Conservation (phyloP, 1,140 invertebrate species). For the Galleria mellonella region DNA sequence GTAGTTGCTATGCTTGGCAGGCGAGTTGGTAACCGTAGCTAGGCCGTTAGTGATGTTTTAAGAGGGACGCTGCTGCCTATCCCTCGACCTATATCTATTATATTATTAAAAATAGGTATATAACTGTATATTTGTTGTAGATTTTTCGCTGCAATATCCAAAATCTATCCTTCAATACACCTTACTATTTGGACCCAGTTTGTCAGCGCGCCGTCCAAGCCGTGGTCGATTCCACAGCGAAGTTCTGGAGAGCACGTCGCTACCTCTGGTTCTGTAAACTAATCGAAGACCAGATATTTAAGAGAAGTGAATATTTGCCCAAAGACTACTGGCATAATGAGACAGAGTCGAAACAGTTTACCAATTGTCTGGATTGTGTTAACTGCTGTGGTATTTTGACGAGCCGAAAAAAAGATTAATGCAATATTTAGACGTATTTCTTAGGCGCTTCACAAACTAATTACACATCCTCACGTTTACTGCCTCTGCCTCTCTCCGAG, state of each 20-base stretch:
- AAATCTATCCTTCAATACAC: constrained; percentile 41
- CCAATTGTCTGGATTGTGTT: constrained; percentile 5
- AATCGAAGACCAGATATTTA: constrained; percentile 35
- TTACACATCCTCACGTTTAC: too few species aligned
- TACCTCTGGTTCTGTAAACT: constrained; percentile 43
- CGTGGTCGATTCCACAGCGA: constrained; percentile 23
- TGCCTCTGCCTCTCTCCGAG: too few species aligned
- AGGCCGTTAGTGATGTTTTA: too few species aligned
- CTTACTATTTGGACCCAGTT: constrained; percentile 30
- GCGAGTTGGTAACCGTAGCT: too few species aligned
- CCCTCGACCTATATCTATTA: too few species aligned
- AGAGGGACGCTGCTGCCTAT: too few species aligned
- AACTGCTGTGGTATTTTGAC: constrained; percentile 16
- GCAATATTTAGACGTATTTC: too few species aligned
- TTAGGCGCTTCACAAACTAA: too few species aligned
- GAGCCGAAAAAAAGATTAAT: background rate
- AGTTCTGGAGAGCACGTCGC: constrained; percentile 29
- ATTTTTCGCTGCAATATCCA: constrained; percentile 54
- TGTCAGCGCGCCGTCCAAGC: constrained; percentile 39
- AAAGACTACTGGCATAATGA: constrained; percentile 28
- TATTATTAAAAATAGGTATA: too few species aligned
- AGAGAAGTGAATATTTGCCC: constrained; percentile 21
- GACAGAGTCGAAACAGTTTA: background rate
- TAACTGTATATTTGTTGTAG: constrained; percentile 23
- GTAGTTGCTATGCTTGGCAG: too few species aligned